Percentiles rank a stretch among this genome's conserved stretches.
phyloP scores from a whole-genome alignment of 92 coral and sea anemone species.

The Metridium senile region DNA sequence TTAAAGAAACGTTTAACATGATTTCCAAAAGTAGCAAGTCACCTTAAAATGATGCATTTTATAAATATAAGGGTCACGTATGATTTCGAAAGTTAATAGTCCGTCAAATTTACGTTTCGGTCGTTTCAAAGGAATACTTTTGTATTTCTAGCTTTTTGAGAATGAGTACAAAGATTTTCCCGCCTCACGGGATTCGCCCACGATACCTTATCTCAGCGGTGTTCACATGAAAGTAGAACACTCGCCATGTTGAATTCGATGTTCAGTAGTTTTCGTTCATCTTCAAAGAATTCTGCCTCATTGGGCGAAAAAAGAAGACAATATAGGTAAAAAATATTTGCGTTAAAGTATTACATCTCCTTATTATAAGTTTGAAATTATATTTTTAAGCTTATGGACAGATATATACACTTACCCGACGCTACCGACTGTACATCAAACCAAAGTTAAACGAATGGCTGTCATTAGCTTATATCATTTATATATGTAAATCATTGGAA shows the following conservation, averaged over 20 bases:
- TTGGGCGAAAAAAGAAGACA: conserved; percentile 1
- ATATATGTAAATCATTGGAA: no score
- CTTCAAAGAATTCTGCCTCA: not conserved
- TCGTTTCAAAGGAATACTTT: no score
- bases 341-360: not conserved
- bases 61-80: no score
- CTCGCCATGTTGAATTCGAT: conserved; percentile 36
- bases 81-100: no score
- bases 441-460: no score
- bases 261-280: conserved; percentile 23
- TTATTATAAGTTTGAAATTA: not conserved
- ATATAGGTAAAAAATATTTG: not conserved
- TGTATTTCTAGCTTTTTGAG: no score
- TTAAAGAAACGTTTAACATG: no score
- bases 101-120: no score
- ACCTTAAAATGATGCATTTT: no score
- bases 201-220: conserved; percentile 2
- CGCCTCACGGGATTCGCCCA: not conserved
- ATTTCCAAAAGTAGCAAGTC: no score
- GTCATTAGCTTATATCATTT: no score
- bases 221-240: not conserved
- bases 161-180: not conserved
- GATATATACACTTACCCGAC: not conserved
- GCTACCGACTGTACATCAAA: not conserved
- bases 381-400: not conserved